Conservation (phyloP, 1,140 invertebrate species). For the Bombus breviceps region DNA sequence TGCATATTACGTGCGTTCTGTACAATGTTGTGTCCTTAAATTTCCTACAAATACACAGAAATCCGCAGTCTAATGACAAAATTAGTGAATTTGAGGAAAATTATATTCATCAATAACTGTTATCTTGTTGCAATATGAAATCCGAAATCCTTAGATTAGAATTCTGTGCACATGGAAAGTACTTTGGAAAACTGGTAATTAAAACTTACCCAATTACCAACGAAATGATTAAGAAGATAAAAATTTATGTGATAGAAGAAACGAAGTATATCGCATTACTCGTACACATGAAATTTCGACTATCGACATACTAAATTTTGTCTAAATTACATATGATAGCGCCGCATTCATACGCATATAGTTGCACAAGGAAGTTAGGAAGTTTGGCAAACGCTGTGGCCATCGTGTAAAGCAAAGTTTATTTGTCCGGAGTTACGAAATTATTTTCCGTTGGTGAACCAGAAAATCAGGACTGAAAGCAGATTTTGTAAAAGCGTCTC, state of each 20-base stretch:
- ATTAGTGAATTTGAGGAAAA: background rate
- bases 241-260: background rate
- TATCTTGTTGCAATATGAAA: background rate
- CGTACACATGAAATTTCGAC: background rate
- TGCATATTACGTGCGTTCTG: no score
- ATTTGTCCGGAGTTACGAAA: constrained; percentile 21
- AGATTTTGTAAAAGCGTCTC: constrained; percentile 6
- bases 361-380: background rate
- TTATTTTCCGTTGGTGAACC: constrained; percentile 13
- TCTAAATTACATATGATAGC: background rate
- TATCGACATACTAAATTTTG: background rate
- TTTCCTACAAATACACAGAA: no score
- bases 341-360: background rate
- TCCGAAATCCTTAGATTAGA: background rate
- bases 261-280: background rate
- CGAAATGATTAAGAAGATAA: background rate
- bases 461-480: constrained; percentile 1
- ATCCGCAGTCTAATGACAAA: no score
- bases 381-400: background rate
- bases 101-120: background rate
- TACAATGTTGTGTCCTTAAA: no score
- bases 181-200: background rate
- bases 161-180: background rate
- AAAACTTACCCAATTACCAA: background rate
- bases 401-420: background rate